Percentiles rank a stretch among this genome's conserved stretches.
phyloP scores from a whole-genome alignment of 1,140 invertebrate genomes.

The Anastrepha ludens region DNA sequence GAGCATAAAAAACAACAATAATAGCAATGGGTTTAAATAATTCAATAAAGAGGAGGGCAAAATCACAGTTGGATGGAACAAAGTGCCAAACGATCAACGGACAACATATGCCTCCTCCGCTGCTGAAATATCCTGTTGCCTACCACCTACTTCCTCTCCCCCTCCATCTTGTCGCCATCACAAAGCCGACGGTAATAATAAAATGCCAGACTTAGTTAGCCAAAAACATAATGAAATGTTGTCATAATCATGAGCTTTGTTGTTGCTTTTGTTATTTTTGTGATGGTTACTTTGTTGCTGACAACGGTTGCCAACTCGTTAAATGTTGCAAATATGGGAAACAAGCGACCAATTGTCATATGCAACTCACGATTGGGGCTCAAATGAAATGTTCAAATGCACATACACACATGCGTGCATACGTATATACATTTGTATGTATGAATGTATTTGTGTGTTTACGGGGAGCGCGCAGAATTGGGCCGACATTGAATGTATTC shows the following conservation, averaged over 20 bases:
- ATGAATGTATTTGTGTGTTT: neutral
- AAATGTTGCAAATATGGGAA: conserved; percentile 51
- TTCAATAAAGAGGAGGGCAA: neutral
- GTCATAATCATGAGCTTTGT: conserved; percentile 32
- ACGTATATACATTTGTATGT: neutral
- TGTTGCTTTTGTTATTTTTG: neutral
- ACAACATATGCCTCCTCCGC: neutral
- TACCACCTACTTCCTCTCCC: neutral
- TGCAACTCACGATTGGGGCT: conserved; percentile 42
- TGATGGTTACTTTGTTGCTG: conserved; percentile 8
- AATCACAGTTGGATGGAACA: neutral
- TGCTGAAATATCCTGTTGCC: neutral
- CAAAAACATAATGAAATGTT: conserved; percentile 50
- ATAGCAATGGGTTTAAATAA: neutral
- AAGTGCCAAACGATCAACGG: neutral
- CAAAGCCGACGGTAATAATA: neutral
- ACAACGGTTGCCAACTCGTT: conserved; percentile 40
- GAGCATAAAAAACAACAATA: neutral
- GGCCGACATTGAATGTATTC: neutral
- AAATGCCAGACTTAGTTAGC: conserved; percentile 49
- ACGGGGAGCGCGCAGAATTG: neutral
- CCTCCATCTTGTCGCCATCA: neutral
- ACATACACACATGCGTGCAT: neutral
- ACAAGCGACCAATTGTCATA: conserved; percentile 31
- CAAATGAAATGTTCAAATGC: neutral